These are phyloP conservation scores for Phaethon lepturus DNA, from an alignment of 2,113 vertebrate species.

Conservation along the genomic window DNA sequence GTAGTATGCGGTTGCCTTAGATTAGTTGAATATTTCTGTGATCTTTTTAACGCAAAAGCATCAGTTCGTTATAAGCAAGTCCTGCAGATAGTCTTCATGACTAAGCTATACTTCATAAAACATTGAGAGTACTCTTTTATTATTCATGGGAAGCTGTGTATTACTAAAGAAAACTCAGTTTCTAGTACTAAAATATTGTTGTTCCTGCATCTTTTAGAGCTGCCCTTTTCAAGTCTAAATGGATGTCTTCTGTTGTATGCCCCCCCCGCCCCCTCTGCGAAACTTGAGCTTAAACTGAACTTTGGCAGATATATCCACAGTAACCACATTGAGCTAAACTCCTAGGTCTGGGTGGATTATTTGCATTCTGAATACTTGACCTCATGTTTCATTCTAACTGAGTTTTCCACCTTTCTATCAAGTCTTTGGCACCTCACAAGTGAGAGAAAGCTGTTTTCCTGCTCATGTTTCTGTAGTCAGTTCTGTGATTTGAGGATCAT, in stretches of 20 bases:
- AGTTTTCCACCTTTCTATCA: background rate
- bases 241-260: background rate
- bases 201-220: background rate
- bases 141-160: background rate
- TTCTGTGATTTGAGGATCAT: background rate
- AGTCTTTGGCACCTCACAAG: background rate
- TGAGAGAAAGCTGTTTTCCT: background rate
- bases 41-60: background rate
- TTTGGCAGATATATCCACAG: background rate
- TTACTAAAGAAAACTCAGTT: conserved; percentile 1
- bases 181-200: background rate
- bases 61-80: background rate
- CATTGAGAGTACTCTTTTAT: background rate
- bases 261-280: background rate
- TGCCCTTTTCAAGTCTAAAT: background rate
- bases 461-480: background rate
- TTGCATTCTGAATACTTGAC: conserved; percentile 24
- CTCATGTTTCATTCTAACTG: background rate
- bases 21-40: background rate
- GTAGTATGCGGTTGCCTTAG: background rate
- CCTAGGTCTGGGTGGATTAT: conserved; percentile 22
- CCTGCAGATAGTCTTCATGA: background rate
- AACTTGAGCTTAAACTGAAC: conserved; percentile 7
- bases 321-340: background rate
- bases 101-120: background rate